Conservation (phyloP, 2,797 vertebrate species). For the Hydrophis major region DNA sequence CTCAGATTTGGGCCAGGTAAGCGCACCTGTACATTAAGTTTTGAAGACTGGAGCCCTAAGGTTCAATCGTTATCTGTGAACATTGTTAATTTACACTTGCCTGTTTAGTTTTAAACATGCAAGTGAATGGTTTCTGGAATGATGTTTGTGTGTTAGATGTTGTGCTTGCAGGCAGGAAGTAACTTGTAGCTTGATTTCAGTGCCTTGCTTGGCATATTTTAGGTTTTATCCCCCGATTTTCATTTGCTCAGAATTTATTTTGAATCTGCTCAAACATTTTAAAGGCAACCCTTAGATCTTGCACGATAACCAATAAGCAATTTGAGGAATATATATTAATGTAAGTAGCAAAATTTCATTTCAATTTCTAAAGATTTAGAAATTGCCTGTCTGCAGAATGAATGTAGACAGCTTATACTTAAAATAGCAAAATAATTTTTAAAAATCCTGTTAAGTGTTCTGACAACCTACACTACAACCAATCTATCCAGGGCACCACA, state of each 20-base stretch:
- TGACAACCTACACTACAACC: neutral
- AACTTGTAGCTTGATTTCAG: neutral
- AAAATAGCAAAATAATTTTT: neutral
- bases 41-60: neutral
- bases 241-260: neutral
- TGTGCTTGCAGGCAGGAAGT: neutral
- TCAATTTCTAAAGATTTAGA: neutral
- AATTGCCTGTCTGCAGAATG: neutral
- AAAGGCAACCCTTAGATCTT: neutral
- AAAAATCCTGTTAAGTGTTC: neutral
- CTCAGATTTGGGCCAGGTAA: neutral
- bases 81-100: neutral
- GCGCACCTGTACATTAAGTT: neutral
- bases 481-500: neutral
- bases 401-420: neutral
- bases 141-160: neutral
- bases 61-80: neutral
- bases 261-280: neutral
- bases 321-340: neutral
- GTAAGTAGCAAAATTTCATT: neutral
- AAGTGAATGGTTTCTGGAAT: neutral
- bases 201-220: neutral
- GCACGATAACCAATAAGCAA: neutral
- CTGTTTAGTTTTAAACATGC: neutral
- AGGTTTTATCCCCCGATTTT: neutral